Percentiles rank a stretch among this genome's conserved stretches.
Evolutionary conservation across 1,140 invertebrate genomes (phyloP).

Genomic region (Heliconius hewitsoni): DNA sequence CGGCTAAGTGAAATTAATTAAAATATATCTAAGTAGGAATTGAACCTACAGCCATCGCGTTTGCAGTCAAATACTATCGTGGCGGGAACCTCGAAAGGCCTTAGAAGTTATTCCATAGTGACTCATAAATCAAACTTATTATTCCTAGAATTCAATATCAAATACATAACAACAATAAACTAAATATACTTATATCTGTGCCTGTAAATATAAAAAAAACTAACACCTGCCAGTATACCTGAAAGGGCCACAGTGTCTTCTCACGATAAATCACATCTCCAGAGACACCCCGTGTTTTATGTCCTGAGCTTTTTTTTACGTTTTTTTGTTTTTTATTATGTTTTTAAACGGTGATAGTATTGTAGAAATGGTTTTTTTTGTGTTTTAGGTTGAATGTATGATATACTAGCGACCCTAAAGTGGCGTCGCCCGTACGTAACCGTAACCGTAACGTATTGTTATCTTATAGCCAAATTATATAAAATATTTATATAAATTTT

Average conservation of each 20-base stretch:
- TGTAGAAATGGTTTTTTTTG: conserved; percentile 6
- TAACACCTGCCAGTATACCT: conserved; percentile 64
- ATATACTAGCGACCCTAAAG: neutral
- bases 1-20: no score
- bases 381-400: neutral
- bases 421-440: no score
- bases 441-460: no score
- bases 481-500: no score
- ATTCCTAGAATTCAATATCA: neutral
- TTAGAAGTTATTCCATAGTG: neutral
- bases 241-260: conserved; percentile 69
- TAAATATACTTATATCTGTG: neutral
- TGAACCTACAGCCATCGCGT: no score
- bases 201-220: conserved; percentile 19
- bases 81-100: neutral
- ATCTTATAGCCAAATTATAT: no score
- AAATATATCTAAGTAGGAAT: no score
- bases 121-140: neutral
- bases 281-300: conserved; percentile 69
- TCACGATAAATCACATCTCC: conserved; percentile 77
- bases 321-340: conserved; percentile 48
- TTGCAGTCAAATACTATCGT: no score
- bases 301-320: conserved; percentile 48
- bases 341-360: conserved; percentile 37
- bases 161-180: conserved; percentile 1